Percentiles rank a stretch among this genome's conserved stretches.
Conservation (phyloP, 2,888 invertebrate species). For the Xylota sylvarum region DNA sequence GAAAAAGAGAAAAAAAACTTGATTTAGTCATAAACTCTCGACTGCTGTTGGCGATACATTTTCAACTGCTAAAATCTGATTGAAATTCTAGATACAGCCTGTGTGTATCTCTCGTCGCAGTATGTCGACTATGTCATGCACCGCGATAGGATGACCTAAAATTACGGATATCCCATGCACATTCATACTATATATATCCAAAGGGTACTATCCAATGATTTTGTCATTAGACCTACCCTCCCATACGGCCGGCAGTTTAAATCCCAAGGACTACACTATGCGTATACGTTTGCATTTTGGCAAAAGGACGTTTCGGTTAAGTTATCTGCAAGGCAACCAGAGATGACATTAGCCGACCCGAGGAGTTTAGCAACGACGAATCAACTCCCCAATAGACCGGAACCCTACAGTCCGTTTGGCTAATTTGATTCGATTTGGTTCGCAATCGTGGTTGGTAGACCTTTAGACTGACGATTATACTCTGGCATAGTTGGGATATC, state of each 20-base stretch:
- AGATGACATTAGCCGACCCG: conserved; percentile 1
- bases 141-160: conserved; percentile 36
- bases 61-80: conserved; percentile 39
- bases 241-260: background rate
- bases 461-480: conserved; percentile 25
- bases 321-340: conserved; percentile 35
- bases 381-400: conserved; percentile 2
- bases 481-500: conserved; percentile 30
- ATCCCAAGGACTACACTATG: conserved; percentile 7
- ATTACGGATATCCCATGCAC: conserved; percentile 25
- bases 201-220: conserved; percentile 42
- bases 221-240: conserved; percentile 41
- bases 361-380: background rate
- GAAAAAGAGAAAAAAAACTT: conserved; percentile 11
- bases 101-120: conserved; percentile 18
- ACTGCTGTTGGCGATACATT: conserved; percentile 20
- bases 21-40: conserved; percentile 58
- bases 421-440: conserved; percentile 65
- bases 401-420: conserved; percentile 33
- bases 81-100: conserved; percentile 48
- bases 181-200: background rate
- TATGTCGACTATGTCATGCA: conserved; percentile 25
- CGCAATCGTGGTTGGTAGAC: conserved; percentile 4
- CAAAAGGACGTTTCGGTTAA: conserved; percentile 21
- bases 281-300: background rate